phyloP scores from a whole-genome alignment of 2,888 invertebrate genomes.

The Nomada flava region DNA sequence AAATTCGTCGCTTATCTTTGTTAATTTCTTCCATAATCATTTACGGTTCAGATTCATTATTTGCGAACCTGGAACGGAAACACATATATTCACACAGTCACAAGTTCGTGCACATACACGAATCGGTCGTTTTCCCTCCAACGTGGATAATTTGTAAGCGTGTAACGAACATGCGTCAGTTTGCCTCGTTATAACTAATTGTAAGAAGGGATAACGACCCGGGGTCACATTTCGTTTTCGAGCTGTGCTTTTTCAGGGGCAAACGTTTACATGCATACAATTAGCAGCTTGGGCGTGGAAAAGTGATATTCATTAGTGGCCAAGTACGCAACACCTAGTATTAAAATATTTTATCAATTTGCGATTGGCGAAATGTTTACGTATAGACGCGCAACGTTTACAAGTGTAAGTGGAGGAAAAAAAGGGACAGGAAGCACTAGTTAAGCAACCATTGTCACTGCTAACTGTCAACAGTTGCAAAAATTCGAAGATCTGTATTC shows the following conservation, averaged over 20 bases:
- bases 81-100: neutral
- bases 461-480: neutral
- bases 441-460: too few species aligned
- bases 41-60: neutral
- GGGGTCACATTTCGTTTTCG: slow-evolving; percentile 60
- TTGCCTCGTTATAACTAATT: slow-evolving; percentile 80
- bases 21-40: slow-evolving; percentile 2
- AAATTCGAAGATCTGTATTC: slow-evolving; percentile 22
- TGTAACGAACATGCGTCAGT: slow-evolving; percentile 71
- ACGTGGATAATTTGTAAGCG: slow-evolving; percentile 72
- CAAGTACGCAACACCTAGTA: neutral
- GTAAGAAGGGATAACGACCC: slow-evolving; percentile 80
- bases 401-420: too few species aligned
- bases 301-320: slow-evolving; percentile 32
- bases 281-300: slow-evolving; percentile 3
- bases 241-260: slow-evolving; percentile 48
- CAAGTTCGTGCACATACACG: slow-evolving; percentile 32
- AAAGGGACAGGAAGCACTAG: neutral
- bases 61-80: neutral
- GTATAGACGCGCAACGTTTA: too few species aligned
- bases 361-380: too few species aligned
- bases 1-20: neutral
- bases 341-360: slow-evolving; percentile 6
- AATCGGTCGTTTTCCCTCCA: slow-evolving; percentile 40
- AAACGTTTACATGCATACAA: slow-evolving; percentile 46